Percentiles rank a stretch among this genome's conserved stretches.
Conservation (phyloP, 2,888 invertebrate genomes). For the Sycophila texana region DNA sequence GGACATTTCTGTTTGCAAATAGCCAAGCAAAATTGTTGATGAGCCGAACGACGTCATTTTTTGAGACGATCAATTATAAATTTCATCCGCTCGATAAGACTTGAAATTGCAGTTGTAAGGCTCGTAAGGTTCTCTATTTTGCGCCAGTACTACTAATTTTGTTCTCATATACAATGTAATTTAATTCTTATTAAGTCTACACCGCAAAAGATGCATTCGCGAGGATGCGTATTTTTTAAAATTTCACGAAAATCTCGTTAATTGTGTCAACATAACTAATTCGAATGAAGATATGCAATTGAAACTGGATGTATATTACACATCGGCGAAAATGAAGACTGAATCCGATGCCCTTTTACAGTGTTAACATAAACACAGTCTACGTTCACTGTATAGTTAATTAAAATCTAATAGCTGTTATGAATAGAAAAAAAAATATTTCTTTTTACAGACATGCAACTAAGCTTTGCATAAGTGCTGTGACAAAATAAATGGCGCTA, state of each 20-base stretch:
- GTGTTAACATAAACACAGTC: constrained; percentile 27
- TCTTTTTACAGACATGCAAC: constrained; percentile 22
- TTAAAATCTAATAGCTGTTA: constrained; percentile 30
- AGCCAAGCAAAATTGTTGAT: constrained; percentile 6
- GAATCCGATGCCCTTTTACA: constrained; percentile 39
- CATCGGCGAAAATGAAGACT: constrained; percentile 41
- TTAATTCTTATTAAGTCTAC: neutral
- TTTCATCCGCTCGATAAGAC: neutral
- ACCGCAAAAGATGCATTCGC: neutral
- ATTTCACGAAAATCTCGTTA: neutral
- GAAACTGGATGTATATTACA: constrained; percentile 28
- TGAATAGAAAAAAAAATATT: constrained; percentile 10
- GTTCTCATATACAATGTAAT: neutral
- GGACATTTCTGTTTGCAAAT: neutral
- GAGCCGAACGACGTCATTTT: neutral
- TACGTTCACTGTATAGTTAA: constrained; percentile 25
- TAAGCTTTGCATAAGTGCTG: constrained; percentile 33
- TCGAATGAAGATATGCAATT: neutral
- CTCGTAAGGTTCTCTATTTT: constrained; percentile 31
- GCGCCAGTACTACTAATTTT: constrained; percentile 1
- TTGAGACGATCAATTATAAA: neutral
- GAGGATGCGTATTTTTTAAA: neutral
- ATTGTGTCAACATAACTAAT: neutral
- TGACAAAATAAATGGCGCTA: neutral
- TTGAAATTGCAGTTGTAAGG: neutral